Conservation (phyloP, 1,140 invertebrate species). For the Heliconius hewitsoni region DNA sequence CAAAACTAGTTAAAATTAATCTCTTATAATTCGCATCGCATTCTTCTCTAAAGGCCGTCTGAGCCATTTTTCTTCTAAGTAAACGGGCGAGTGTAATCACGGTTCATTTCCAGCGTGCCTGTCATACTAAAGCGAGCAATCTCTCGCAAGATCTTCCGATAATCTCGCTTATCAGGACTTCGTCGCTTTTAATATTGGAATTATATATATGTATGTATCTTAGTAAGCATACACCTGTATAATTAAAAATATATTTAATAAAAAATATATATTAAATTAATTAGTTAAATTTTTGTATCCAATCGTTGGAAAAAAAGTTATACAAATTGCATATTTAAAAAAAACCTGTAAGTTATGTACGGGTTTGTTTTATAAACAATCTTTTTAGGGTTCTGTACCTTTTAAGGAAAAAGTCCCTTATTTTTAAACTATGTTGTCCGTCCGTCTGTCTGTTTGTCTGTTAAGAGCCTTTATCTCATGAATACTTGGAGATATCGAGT, state of each 20-base stretch:
- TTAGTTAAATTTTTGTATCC: too few species aligned
- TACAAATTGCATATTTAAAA: too few species aligned
- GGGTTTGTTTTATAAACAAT: too few species aligned
- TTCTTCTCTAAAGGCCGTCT: slow-evolving; percentile 32
- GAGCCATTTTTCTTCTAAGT: slow-evolving; percentile 40
- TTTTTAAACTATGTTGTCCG: too few species aligned
- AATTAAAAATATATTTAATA: not conserved
- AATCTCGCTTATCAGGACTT: slow-evolving; percentile 26
- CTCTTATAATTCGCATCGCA: slow-evolving; percentile 34
- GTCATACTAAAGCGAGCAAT: slow-evolving; percentile 39
- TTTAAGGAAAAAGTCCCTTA: too few species aligned
- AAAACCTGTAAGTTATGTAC: too few species aligned
- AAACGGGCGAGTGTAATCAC: slow-evolving; percentile 38
- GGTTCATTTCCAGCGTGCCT: slow-evolving; percentile 38
- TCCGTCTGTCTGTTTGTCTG: too few species aligned
- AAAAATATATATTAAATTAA: too few species aligned
- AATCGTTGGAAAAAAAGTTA: too few species aligned
- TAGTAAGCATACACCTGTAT: not conserved
- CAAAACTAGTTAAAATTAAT: slow-evolving; percentile 33
- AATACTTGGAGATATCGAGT: too few species aligned
- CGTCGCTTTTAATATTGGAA: slow-evolving; percentile 26
- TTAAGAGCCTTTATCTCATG: too few species aligned
- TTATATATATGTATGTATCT: not conserved
- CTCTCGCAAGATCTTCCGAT: slow-evolving; percentile 34
- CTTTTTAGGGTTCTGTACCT: too few species aligned